phyloP scores from a whole-genome alignment of 2,113 vertebrate species.

The Coreoperca whiteheadi region DNA sequence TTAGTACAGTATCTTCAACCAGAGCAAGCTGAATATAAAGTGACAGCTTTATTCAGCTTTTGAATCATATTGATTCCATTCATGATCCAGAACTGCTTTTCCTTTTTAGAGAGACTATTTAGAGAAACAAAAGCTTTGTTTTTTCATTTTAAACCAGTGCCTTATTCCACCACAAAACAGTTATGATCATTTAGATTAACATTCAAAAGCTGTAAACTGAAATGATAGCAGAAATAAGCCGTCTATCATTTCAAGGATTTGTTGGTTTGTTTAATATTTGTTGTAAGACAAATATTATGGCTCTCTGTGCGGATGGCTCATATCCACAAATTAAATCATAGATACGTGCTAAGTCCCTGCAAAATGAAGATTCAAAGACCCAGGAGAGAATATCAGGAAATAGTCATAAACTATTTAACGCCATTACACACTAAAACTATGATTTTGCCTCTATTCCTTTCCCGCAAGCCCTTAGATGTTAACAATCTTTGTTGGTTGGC shows the following conservation, averaged over 20 bases:
- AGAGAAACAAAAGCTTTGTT: neutral
- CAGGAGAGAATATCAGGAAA: neutral
- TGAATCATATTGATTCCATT: constrained; percentile 12
- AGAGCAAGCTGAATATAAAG: neutral
- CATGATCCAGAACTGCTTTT: neutral
- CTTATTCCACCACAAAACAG: neutral
- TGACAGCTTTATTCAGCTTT: neutral
- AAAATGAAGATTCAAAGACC: neutral
- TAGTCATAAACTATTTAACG: neutral
- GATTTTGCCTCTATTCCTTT: neutral
- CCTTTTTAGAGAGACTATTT: neutral
- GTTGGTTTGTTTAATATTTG: too few species aligned
- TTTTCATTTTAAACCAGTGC: neutral
- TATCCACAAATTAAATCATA: constrained; percentile 7
- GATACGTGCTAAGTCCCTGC: neutral
- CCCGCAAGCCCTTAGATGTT: neutral
- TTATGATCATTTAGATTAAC: neutral
- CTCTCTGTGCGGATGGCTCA: neutral
- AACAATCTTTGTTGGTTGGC: neutral
- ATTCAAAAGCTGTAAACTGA: constrained; percentile 5
- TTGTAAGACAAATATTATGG: neutral
- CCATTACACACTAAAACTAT: neutral
- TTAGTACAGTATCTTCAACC: neutral
- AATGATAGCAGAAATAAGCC: constrained; percentile 6
- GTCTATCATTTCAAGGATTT: constrained; percentile 14